Conservation (phyloP, 2,888 invertebrate genomes). For the Habroteleia sp. region DNA sequence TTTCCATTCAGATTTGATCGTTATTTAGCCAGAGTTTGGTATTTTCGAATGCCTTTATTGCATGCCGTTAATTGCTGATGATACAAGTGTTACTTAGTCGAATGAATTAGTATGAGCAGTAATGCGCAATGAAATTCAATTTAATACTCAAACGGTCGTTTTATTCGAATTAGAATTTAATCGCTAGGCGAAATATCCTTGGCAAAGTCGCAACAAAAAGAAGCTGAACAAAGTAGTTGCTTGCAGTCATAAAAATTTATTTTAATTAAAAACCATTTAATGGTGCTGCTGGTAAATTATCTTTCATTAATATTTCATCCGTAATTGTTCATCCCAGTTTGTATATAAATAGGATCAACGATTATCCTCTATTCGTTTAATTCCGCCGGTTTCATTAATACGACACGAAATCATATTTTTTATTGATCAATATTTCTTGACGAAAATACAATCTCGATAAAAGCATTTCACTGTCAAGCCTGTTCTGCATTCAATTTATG, state of each 20-base stretch:
- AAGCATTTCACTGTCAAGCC: slow-evolving; percentile 28
- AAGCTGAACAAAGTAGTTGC: background rate
- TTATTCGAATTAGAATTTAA: slow-evolving; percentile 7
- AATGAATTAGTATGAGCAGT: slow-evolving; percentile 15
- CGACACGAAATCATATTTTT: slow-evolving; percentile 14
- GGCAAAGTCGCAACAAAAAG: background rate
- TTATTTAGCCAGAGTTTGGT: slow-evolving; percentile 1
- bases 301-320: slow-evolving; percentile 13
- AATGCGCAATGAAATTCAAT: slow-evolving; percentile 8
- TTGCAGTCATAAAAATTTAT: slow-evolving; percentile 1
- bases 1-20: slow-evolving; percentile 4
- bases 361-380: slow-evolving; percentile 35
- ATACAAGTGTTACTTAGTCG: slow-evolving; percentile 27
- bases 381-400: slow-evolving; percentile 23
- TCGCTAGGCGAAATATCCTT: slow-evolving; percentile 3
- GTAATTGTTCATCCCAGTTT: slow-evolving; percentile 8
- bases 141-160: slow-evolving; percentile 7
- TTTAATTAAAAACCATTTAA: slow-evolving; percentile 29
- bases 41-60: slow-evolving; percentile 9
- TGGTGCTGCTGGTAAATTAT: slow-evolving; percentile 4
- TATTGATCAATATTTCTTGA: slow-evolving; percentile 36
- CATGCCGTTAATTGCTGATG: slow-evolving; percentile 24
- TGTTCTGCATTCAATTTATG: slow-evolving; percentile 17
- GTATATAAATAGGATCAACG: slow-evolving; percentile 8
- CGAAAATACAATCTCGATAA: slow-evolving; percentile 50